Conservation (phyloP, 2,113 vertebrate genomes). For the Capricornis sumatraensis region DNA sequence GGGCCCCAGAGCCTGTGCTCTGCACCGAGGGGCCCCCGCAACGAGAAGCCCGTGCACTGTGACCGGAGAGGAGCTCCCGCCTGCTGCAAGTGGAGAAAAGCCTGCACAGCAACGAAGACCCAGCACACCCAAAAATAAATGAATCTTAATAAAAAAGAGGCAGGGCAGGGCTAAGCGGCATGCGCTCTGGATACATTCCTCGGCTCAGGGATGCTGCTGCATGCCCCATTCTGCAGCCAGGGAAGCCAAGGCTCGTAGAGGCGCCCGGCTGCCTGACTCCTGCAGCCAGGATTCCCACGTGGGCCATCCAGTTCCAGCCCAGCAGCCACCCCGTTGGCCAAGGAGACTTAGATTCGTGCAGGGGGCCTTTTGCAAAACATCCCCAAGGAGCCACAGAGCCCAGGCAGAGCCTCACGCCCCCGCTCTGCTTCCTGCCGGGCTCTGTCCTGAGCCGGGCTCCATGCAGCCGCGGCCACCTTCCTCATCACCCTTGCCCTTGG, state of each 20-base stretch:
- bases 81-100: background rate
- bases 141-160: background rate
- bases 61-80: background rate
- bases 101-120: background rate
- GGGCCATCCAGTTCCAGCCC: background rate
- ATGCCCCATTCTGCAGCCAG: rapidly evolving
- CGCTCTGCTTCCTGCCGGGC: rapidly evolving
- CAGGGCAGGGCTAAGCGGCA: rapidly evolving
- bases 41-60: background rate
- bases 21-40: background rate
- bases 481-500: too few relatives aligned
- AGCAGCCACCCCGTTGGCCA: rapidly evolving
- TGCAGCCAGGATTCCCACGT: rapidly evolving
- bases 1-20: background rate
- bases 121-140: background rate
- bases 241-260: background rate
- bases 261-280: background rate
- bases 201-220: background rate
- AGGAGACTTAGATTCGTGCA: too few relatives aligned
- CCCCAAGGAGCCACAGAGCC: background rate
- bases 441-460: background rate
- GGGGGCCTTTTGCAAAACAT: background rate
- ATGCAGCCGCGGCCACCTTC: rapidly evolving
- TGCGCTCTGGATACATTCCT: background rate
- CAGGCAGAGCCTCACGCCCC: rapidly evolving